Percentiles rank a stretch among this genome's conserved stretches.
phyloP scores from a whole-genome alignment of 2,888 invertebrate species.

The Listrodromus nycthemerus region DNA sequence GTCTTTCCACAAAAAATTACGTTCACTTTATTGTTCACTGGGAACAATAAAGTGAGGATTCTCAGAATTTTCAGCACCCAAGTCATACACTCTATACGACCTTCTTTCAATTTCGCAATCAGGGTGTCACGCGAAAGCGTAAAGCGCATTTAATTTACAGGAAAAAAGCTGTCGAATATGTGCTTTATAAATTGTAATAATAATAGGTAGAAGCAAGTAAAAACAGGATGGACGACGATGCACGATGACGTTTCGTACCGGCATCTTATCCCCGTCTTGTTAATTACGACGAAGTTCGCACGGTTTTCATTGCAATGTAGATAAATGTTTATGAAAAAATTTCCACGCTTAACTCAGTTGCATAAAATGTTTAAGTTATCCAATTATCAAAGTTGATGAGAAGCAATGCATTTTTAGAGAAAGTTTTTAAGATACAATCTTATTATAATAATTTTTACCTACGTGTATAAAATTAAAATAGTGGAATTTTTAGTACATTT shows the following conservation, averaged over 20 bases:
- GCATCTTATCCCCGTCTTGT: slow-evolving; percentile 23
- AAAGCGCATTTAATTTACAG: neutral
- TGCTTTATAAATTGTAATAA: slow-evolving; percentile 51
- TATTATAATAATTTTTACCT: no score
- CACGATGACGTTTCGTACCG: slow-evolving; percentile 50
- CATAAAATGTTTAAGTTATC: neutral
- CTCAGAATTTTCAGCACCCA: neutral
- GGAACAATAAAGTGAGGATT: no score
- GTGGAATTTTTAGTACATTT: no score
- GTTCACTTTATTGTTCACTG: neutral
- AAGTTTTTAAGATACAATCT: no score
- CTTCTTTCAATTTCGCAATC: slow-evolving; percentile 26
- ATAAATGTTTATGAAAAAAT: slow-evolving; percentile 30
- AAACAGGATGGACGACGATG: slow-evolving; percentile 21
- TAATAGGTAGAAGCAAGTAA: slow-evolving; percentile 15
- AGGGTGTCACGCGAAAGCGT: neutral
- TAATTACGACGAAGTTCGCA: slow-evolving; percentile 23
- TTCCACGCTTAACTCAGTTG: neutral
- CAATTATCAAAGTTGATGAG: no score
- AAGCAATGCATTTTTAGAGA: no score
- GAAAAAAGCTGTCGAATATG: slow-evolving; percentile 16
- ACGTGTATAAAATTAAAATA: no score
- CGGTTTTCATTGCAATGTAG: slow-evolving; percentile 15
- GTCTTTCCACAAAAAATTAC: neutral
- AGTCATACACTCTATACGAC: slow-evolving; percentile 12